Evolutionary conservation across 37 sponge, comb jelly and placozoan species (phyloP).

Genomic region (Theonella swinhoei): DNA sequence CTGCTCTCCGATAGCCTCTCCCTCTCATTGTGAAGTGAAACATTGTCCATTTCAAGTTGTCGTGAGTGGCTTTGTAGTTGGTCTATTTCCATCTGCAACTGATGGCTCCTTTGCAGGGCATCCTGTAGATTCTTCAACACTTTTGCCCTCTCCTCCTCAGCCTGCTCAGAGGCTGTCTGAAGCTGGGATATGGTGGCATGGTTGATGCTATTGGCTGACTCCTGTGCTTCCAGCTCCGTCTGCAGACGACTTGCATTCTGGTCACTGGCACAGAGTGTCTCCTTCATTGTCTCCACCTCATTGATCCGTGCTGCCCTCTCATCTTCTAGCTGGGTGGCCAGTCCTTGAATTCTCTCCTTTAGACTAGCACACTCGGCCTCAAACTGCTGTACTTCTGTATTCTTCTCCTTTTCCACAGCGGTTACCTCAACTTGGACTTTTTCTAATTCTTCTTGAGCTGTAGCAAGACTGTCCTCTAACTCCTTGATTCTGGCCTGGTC

Average conservation of each 20-base stretch:
- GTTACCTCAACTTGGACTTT: background rate
- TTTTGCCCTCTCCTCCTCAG: background rate
- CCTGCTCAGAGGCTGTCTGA: constrained; percentile 1
- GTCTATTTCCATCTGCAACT: background rate
- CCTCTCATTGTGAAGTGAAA: background rate
- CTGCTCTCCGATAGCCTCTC: constrained; percentile 1
- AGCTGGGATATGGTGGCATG: constrained; percentile 9
- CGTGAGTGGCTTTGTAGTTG: background rate
- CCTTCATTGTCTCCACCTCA: constrained; percentile 18
- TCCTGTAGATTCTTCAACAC: constrained; percentile 2
- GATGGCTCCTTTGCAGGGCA: background rate
- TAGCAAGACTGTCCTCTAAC: background rate
- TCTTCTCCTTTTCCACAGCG: background rate
- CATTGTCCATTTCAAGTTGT: background rate
- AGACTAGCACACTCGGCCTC: constrained; percentile 12
- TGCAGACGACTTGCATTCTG: background rate
- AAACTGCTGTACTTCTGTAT: constrained; percentile 7
- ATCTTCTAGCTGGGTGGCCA: constrained; percentile 20
- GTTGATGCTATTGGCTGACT: background rate
- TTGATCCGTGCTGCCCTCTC: background rate
- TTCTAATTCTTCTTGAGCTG: constrained; percentile 8
- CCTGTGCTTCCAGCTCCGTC: constrained; percentile 10
- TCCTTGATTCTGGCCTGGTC: constrained; percentile 7
- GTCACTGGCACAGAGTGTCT: background rate
- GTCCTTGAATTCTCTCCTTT: background rate